A percentile compares a stretch with the other conserved stretches of the same genome.
Evolutionary conservation across 2,888 invertebrate species (phyloP).

Genomic region (Drosophila infuscata): DNA sequence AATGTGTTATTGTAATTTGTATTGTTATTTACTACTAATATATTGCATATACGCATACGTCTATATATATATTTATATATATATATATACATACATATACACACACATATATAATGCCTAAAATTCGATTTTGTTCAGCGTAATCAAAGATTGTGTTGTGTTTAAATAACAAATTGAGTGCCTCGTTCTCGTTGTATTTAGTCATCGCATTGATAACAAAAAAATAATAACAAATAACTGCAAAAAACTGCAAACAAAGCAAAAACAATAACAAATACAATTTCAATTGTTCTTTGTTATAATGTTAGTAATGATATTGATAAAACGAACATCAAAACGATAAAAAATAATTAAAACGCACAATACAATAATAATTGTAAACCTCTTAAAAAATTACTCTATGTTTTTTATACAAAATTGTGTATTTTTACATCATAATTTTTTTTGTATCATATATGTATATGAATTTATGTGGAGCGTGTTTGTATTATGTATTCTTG

Average conservation of each 20-base stretch:
- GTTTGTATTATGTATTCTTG: constrained; percentile 54
- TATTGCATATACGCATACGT: constrained; percentile 43
- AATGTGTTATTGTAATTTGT: constrained; percentile 79
- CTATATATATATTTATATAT: constrained; percentile 23
- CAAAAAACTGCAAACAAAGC: constrained; percentile 10
- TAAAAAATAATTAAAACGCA: constrained; percentile 31
- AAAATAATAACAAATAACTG: constrained; percentile 19
- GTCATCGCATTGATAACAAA: constrained; percentile 59
- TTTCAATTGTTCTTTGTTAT: constrained; percentile 45
- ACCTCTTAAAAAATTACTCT: constrained; percentile 37
- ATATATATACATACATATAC: constrained; percentile 30
- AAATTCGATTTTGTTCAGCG: constrained; percentile 57
- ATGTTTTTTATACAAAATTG: constrained; percentile 46
- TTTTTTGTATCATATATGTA: constrained; percentile 28
- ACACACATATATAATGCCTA: constrained; percentile 49
- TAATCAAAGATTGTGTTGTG: constrained; percentile 52
- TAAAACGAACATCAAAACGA: constrained; percentile 23
- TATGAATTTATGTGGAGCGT: constrained; percentile 16
- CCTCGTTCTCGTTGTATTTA: constrained; percentile 72
- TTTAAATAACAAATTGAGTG: constrained; percentile 67
- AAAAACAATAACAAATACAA: constrained; percentile 33
- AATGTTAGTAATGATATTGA: constrained; percentile 45
- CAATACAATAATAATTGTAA: constrained; percentile 64
- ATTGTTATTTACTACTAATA: constrained; percentile 77
- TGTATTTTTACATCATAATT: constrained; percentile 47